Base-by-base conservation (phyloP, 2,888 invertebrate species). In the Hirtodrosophila cameraria region DNA sequence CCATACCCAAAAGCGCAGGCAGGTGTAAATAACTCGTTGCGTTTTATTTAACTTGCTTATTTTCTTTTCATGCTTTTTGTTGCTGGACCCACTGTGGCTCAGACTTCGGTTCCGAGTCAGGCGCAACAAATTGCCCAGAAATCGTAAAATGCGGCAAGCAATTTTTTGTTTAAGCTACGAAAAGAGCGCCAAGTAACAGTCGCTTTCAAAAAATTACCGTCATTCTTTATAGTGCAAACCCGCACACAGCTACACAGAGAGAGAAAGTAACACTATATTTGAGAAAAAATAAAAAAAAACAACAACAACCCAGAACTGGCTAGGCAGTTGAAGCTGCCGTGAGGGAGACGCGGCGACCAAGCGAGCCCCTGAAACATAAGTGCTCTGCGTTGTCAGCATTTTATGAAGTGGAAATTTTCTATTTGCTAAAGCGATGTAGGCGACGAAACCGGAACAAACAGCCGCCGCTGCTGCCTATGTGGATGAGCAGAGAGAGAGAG, bases 361-460 rank as follows among this genome's bases (percentile, higher is more conserved):
- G 52, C 45, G 49, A 59, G 43, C 36, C 12, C 27, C 27, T 30
- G 42, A 36, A 79, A 65, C 86, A 83, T 83, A 83, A 81, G 83
- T 77, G 83, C 80, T 70, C 54, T 68, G 70, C 80, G 74, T 64
- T 81, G 81, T 82, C 82, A 84, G 81, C 83, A 74, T 88, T 87
- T 88, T 86, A 88, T 87, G 86, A 85, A 85, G 88, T 87, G 88
- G 79, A 88, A 88, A 87, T 86, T 88, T 84, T 79, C 75, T 76
- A 79, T 70, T 85, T 81, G 75, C 71, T 72, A 76, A 72, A 80
- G 77, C 75, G 55, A 67, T 60, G 55, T 57, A 77, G 65, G 59
- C 69, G 64, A 66, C 73, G 64, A 77, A 83, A 70, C 72, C 86
- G 75, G 81, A 82, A 80, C 84, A 83, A 83, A 77, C 84, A 80